Evolutionary conservation across 1,140 invertebrate species (phyloP).

Genomic region (Caerostris darwini): DNA sequence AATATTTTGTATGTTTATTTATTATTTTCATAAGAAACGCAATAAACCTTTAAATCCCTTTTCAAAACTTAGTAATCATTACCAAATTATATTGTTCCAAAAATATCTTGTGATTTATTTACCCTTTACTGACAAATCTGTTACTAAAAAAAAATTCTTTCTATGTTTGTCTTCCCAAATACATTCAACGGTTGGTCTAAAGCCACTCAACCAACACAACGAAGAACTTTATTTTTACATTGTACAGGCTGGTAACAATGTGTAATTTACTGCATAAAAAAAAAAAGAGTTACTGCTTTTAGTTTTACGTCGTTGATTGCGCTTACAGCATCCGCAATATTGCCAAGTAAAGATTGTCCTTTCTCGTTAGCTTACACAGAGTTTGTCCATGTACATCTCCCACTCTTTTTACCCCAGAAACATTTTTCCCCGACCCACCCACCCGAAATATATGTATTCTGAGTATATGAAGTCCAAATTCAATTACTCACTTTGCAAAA

Average conservation of each 20-base stretch:
- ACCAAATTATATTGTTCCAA: no score
- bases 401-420: not conserved
- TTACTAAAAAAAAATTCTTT: no score
- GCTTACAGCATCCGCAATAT: not conserved
- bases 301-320: not conserved
- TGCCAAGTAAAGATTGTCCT: not conserved
- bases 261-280: not conserved
- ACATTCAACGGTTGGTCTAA: not conserved
- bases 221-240: not conserved
- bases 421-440: not conserved
- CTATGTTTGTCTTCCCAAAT: not conserved
- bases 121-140: no score
- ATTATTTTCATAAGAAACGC: no score
- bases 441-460: conserved; percentile 6
- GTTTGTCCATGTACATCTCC: not conserved
- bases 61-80: no score
- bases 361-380: not conserved
- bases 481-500: conserved; percentile 16
- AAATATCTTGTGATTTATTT: no score
- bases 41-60: no score
- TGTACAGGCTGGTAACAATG: not conserved
- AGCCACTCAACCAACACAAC: not conserved
- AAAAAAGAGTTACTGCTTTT: not conserved
- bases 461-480: conserved; percentile 25
- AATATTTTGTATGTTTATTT: no score